Evolutionary conservation across 2,113 vertebrate species (phyloP), one percentile per base, ranked within the genome.

Genomic region (Triplophysa rosa): DNA sequence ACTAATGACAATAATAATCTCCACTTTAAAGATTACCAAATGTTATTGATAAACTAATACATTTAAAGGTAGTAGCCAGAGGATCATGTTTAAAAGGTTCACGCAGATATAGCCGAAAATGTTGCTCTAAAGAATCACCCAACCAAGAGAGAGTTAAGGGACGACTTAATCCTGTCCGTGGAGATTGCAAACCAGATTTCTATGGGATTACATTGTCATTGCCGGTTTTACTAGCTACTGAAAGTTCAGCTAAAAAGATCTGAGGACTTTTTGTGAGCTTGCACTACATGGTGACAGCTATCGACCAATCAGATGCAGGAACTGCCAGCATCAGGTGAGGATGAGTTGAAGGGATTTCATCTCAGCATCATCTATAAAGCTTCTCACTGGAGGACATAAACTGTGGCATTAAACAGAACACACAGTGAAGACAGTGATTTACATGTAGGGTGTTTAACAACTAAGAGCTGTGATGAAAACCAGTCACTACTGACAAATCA

Each of bases 131-230:
- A 76, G 45, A 45, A 52, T 2, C 2, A 16, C 56, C 12, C 13
- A 56, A 4, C 17, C 2, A 29, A 45, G 19, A 40, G 45, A 63
- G 26, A 52, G 17, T 47, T 49, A 14, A 70, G 62, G 49, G 62
- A 26, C 19, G 45, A 65, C 61, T 54, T 85, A 85, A 83, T 85
- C 80, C 63, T 33, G 56, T 83, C 81, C 78, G 14, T 14, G 21
- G 77, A 64, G 63, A 37, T 72, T 42, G 62, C 65, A 47, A 56
- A 56, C 23, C 78, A 71, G 72, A 79, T 82, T 71, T 26, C 64
- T 65, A 59, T n/a, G 16, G 79, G 74, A 80, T 78, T 78, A 75
- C 14, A 37, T 65, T 45, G 58, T 65, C 70, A 61, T 66, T 33
- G 47, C 40, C 8, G 33, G 58, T 59, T 29, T 69, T 33, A 9